Evolutionary conservation across 2,797 vertebrate species (phyloP), one percentile per base, ranked within the genome.

Genomic region (Labroides dimidiatus): DNA sequence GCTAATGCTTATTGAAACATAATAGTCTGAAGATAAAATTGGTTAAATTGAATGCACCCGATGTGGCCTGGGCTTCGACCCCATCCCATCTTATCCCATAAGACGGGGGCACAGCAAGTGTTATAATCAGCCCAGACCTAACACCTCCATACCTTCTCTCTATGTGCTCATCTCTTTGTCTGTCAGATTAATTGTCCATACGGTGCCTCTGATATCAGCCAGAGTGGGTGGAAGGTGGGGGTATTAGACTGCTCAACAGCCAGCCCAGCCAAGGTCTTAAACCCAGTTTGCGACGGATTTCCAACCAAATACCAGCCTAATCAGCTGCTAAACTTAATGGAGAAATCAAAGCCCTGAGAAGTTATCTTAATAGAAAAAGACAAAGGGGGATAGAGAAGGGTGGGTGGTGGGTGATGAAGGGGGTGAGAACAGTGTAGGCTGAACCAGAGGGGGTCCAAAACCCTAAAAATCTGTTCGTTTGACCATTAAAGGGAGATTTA

Each of bases 401-500:
- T 50, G 36, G 51, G 69, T 23, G 37, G 60, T 33, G 43, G 39
- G 12, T 43, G 64, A 69, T 20, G 63, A 53, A 54, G 64, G 52
- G 68, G 45, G 33, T 37, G 70, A 64, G 44, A 44, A 41, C 39
- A 62, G 71, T 57, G 59, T 71, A 75, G 75, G 66, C 77, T 48
- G 39, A 24, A 19, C 67, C 65, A 54, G 57, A 71, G 80, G 82
- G 82, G 84, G 84, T 80, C 78, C 80, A 51, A 77, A 77, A 81
- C 81, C 86, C 66, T 84, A 87, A 94, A 95, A 95, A 95, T 94
- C 93, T 93, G 93, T 77, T 30, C 72, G 92, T 94, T 94, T 94
- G 93, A 89, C 93, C 93, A 93, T 94, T 95, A 95, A 93, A 92
- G 92, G 85, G 77, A 92, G 95, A 93, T 95, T 96, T 96, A 94